Conservation (phyloP, 2,888 invertebrate genomes). For the Heliconius charithonia region DNA sequence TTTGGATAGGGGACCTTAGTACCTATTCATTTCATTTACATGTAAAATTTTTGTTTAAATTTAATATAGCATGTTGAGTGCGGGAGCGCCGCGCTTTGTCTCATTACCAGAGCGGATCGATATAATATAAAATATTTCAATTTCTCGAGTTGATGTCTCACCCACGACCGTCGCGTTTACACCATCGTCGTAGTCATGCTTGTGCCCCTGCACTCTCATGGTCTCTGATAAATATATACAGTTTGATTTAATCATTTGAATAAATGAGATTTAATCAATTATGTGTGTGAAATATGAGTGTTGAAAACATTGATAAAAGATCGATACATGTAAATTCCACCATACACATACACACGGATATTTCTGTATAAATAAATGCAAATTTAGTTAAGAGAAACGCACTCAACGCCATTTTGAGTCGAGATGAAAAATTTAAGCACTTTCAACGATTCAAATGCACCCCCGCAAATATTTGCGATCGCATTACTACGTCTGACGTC, state of each 20-base stretch:
- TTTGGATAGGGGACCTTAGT: too few relatives aligned
- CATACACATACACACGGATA: not conserved
- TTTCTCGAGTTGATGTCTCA: too few relatives aligned
- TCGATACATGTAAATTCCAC: not conserved
- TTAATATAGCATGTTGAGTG: not conserved
- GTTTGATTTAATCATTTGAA: too few relatives aligned
- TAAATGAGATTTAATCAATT: too few relatives aligned
- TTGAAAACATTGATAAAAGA: not conserved
- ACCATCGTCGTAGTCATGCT: too few relatives aligned
- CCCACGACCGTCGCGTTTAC: too few relatives aligned
- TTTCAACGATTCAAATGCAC: conserved; percentile 30
- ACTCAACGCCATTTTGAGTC: conserved; percentile 16
- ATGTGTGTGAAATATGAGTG: too few relatives aligned
- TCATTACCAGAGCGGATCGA: not conserved
- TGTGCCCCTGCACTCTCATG: too few relatives aligned
- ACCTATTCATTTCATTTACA: too few relatives aligned
- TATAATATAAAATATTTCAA: too few relatives aligned
- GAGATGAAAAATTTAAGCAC: conserved; percentile 31
- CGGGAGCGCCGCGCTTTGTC: not conserved
- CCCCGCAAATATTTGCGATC: conserved; percentile 36
- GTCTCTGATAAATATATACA: too few relatives aligned
- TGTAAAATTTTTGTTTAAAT: too few relatives aligned
- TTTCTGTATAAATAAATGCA: conserved; percentile 2
- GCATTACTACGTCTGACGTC: conserved; percentile 30
- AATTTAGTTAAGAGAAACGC: conserved; percentile 9